Percentiles rank a stretch among this genome's conserved stretches.
These are phyloP conservation scores for Mystacornis crossleyi DNA, from an alignment of 2,113 vertebrate genomes.

Conservation along the genomic window DNA sequence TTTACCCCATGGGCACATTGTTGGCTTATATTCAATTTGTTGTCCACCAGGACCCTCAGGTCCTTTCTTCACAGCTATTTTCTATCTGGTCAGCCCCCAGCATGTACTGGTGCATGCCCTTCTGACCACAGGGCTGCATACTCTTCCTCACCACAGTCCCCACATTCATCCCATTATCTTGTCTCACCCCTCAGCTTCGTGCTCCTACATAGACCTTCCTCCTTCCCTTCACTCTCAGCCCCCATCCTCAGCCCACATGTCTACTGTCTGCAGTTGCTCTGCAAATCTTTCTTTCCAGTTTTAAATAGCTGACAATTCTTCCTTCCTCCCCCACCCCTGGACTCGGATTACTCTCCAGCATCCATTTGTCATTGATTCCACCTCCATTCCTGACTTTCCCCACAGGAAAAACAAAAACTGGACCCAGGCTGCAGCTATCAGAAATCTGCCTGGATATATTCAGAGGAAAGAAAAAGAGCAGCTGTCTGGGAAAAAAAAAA, in stretches of 20 bases:
- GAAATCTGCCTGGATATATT: not conserved
- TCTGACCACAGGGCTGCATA: not conserved
- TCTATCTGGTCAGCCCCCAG: not conserved
- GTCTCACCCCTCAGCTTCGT: not conserved
- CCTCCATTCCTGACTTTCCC: slow-evolving; percentile 11
- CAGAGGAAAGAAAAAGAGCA: slow-evolving; percentile 34
- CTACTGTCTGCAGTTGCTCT: not conserved
- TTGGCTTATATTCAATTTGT: not conserved
- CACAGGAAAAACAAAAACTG: slow-evolving; percentile 12
- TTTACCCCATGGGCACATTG: not conserved
- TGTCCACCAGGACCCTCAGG: not conserved
- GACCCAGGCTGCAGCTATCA: not conserved
- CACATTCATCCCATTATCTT: fast-evolving
- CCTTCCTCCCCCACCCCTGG: not conserved
- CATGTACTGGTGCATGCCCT: fast-evolving
- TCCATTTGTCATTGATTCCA: slow-evolving; percentile 19
- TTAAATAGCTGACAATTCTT: not conserved
- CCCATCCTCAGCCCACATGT: not conserved
- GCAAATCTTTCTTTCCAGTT: slow-evolving; percentile 19
- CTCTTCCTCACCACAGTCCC: not conserved
- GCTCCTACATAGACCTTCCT: not conserved
- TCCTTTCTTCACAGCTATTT: not conserved
- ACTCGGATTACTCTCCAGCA: not conserved
- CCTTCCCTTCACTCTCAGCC: not conserved
- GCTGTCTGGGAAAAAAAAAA: not conserved